Base-by-base conservation (phyloP, 1,140 invertebrate species). In the Laupala kohalensis region DNA sequence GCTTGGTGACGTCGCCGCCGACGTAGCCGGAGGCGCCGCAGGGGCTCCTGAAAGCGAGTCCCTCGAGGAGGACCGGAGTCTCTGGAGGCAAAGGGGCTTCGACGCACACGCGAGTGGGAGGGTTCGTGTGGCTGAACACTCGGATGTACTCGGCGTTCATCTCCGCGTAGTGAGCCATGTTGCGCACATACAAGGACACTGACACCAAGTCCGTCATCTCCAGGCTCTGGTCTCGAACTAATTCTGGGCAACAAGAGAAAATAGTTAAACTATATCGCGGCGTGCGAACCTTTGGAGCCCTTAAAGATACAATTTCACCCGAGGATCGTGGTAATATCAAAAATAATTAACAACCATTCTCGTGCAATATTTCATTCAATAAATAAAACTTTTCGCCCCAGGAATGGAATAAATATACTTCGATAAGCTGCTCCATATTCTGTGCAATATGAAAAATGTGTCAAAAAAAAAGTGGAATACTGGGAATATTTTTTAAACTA, bases 31-130 rank as follows among this genome's bases (percentile, higher is more conserved):
- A 24, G 27, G n/a, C 26, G 25, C 25, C 65, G 6, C 23, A 28
- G 27, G 53, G 71, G 71, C n/a, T 73, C 71, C 82, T 84, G 80
- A 86, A 89, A n/a, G 88, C 88, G 73, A 89, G 84, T 69, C 88
- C 92, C 78, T 95, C 92, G 74, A 96, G 80, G 29, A 92, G 83
- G 72, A 96, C 84, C 70, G 89, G 88, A 72, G 89, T 86, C 74
- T 88, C 86, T 30, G 82, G 79, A 6, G 89, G 86, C 67, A 96
- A 81, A 19, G 89, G 88, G 72, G 89, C 90, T 80, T 95, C 88
- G 4, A 96, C 90, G 80, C 94, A 96, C 25, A 94, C 90, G 71
- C 95, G 86, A 2, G 91, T 91, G 23, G 94, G 94, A 83, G 95
- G 95, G 64, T 87, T 80, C 77, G 91, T 90, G 30, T 79, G 53